Evolutionary conservation across 2,113 vertebrate genomes (phyloP).

Genomic region (Lucifuga dentata): DNA sequence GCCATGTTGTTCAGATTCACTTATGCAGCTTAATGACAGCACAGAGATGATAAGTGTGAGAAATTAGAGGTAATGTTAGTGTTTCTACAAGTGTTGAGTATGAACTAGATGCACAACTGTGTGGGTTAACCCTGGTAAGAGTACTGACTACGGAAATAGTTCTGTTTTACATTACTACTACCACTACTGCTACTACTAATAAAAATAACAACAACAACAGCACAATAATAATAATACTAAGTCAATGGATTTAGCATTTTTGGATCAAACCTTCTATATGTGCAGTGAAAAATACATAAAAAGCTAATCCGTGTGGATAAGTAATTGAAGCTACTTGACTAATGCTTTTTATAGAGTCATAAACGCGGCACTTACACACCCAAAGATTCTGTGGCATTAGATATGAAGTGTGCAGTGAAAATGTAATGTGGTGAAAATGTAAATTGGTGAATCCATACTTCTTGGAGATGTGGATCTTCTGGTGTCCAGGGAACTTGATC

Average conservation of each 20-base stretch:
- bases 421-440: background rate
- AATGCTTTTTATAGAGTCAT: conserved; percentile 26
- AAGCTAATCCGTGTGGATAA: conserved; percentile 24
- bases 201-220: too few species aligned
- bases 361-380: conserved; percentile 1
- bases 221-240: too few species aligned
- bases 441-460: too few species aligned
- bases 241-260: conserved; percentile 19
- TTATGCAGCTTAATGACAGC: background rate
- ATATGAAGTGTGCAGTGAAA: background rate
- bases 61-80: background rate
- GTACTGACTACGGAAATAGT: too few species aligned
- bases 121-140: background rate
- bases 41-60: background rate
- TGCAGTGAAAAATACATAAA: conserved; percentile 21
- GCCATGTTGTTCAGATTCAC: conserved; percentile 5
- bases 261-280: conserved; percentile 46
- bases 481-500: too few species aligned
- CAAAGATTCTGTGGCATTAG: background rate
- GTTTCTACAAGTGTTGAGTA: background rate
- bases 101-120: background rate
- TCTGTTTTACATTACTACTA: too few species aligned
- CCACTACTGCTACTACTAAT: too few species aligned
- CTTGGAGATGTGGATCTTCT: too few species aligned
- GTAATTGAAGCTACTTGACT: conserved; percentile 24